Percentiles rank a stretch among this genome's conserved stretches.
phyloP scores from a whole-genome alignment of 2,113 vertebrate species.

The Lasiurus borealis region DNA sequence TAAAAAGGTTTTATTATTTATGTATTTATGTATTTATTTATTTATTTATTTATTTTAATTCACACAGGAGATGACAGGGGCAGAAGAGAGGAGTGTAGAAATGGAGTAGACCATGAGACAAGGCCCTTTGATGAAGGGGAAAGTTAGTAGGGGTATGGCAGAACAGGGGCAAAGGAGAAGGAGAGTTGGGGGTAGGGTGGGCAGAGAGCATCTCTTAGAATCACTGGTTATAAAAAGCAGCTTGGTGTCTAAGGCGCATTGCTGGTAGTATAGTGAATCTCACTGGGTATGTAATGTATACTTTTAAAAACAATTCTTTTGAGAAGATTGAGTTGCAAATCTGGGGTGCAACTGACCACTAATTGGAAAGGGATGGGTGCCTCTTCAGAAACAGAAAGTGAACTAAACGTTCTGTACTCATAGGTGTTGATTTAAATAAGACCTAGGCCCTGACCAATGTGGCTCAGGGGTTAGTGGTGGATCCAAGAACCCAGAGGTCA shows the following conservation, averaged over 20 bases:
- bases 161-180: background rate
- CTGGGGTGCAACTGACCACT: background rate
- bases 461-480: too few relatives aligned
- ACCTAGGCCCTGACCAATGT: background rate
- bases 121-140: background rate
- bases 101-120: background rate
- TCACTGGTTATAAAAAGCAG: background rate
- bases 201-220: background rate
- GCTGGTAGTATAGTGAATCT: background rate
- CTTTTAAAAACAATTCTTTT: background rate
- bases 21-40: too few relatives aligned
- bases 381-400: background rate
- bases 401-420: background rate
- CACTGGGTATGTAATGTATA: background rate
- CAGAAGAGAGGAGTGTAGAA: background rate
- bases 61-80: background rate
- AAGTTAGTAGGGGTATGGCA: background rate
- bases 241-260: background rate
- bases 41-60: background rate
- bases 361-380: background rate
- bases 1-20: background rate
- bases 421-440: background rate
- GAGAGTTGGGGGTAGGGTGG: background rate
- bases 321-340: background rate
- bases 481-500: too few relatives aligned